Evolutionary conservation across 2,113 vertebrate genomes (phyloP).

Genomic region (Prietella phreatophila): DNA sequence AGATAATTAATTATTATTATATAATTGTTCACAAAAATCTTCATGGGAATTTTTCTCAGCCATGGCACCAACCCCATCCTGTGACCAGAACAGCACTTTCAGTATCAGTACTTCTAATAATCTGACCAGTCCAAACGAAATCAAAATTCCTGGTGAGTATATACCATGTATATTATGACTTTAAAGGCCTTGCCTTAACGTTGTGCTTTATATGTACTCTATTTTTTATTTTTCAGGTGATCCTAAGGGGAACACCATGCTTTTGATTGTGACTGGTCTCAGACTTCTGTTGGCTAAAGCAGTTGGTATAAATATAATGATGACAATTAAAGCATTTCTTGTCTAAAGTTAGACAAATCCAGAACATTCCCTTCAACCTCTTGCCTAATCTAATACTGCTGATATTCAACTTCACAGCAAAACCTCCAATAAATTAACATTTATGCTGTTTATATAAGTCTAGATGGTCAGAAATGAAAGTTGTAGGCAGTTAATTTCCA

Average conservation of each 20-base stretch:
- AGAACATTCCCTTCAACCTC: background rate
- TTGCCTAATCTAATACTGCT: background rate
- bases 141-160: background rate
- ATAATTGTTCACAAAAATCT: background rate
- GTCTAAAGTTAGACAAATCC: slow-evolving; percentile 2
- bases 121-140: background rate
- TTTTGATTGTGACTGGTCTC: slow-evolving; percentile 58
- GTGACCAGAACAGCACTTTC: fast-evolving
- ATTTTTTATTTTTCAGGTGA: slow-evolving; percentile 38
- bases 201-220: background rate
- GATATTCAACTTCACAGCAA: background rate
- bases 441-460: background rate
- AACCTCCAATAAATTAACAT: background rate
- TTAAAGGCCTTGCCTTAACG: background rate
- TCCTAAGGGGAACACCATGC: slow-evolving; percentile 51
- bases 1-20: background rate
- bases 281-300: slow-evolving; percentile 65
- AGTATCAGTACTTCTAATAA: fast-evolving
- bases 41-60: background rate
- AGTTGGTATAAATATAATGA: slow-evolving; percentile 59
- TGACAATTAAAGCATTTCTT: slow-evolving; percentile 62
- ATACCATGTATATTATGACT: background rate
- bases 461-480: background rate
- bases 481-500: background rate
- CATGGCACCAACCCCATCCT: fast-evolving